A percentile compares a stretch with the other conserved stretches of the same genome.
These are phyloP conservation scores for Doryteuthis pealeii DNA, from an alignment of 1,140 invertebrate genomes.

Conservation along the genomic window DNA sequence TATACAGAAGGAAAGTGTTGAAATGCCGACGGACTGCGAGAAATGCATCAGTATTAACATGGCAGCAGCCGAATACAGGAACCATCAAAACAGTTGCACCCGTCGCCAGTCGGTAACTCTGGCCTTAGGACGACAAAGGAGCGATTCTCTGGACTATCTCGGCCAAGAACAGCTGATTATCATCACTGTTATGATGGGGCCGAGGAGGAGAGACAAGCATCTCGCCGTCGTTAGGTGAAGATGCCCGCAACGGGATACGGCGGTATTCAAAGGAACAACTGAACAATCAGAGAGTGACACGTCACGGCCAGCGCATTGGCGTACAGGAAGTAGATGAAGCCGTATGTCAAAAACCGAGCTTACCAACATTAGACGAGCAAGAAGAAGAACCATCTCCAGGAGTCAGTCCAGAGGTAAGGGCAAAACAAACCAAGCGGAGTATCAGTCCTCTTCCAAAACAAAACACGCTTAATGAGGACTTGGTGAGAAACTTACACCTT, in stretches of 20 bases:
- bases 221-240: not conserved
- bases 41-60: too few relatives aligned
- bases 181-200: not conserved
- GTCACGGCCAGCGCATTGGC: too few relatives aligned
- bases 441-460: not conserved
- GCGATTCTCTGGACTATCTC: conserved; percentile 2
- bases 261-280: too few relatives aligned
- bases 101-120: not conserved
- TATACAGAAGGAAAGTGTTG: too few relatives aligned
- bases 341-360: not conserved
- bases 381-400: too few relatives aligned
- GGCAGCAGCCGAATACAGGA: too few relatives aligned
- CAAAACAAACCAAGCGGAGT: not conserved
- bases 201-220: not conserved
- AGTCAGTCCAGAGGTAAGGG: too few relatives aligned
- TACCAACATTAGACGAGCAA: too few relatives aligned
- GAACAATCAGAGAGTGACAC: too few relatives aligned
- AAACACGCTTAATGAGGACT: not conserved
- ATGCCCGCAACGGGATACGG: too few relatives aligned
- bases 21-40: too few relatives aligned
- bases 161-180: not conserved
- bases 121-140: conserved; percentile 1
- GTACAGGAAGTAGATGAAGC: not conserved
- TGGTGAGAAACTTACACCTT: not conserved
- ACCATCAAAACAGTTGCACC: not conserved